phyloP scores from a whole-genome alignment of 2,888 invertebrate species.

The Hermaeophaga mercurialis region DNA sequence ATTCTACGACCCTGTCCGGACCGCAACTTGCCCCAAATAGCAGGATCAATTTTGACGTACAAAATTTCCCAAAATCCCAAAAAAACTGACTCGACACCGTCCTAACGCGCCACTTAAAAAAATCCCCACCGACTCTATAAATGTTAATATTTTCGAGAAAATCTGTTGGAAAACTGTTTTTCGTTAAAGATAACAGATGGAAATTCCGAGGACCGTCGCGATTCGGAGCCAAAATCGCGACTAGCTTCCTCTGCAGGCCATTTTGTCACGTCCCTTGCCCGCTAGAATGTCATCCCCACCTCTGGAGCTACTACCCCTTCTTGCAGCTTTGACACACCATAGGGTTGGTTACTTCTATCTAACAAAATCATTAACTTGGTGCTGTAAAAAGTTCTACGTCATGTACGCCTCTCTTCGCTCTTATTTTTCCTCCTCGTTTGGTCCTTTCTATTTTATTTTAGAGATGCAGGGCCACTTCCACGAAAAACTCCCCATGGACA shows the following conservation, averaged over 20 bases:
- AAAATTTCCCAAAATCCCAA: constrained; percentile 2
- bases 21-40: constrained; percentile 68
- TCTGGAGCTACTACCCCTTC: constrained; percentile 45
- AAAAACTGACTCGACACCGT: no score
- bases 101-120: no score
- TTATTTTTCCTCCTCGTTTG: not conserved
- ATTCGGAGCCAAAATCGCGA: constrained; percentile 47
- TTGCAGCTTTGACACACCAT: constrained; percentile 23
- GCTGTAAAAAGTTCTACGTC: constrained; percentile 29
- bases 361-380: constrained; percentile 38
- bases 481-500: no score
- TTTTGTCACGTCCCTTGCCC: constrained; percentile 64
- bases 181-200: no score
- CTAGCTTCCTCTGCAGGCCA: constrained; percentile 61
- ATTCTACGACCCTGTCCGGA: constrained; percentile 70
- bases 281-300: constrained; percentile 54
- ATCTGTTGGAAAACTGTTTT: constrained; percentile 5
- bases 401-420: constrained; percentile 1
- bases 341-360: constrained; percentile 34
- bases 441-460: not conserved
- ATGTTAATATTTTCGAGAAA: not conserved
- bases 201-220: constrained; percentile 21
- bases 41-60: constrained; percentile 55
- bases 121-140: constrained; percentile 2
- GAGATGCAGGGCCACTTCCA: not conserved